These are phyloP conservation scores for Pogonomyrmex barbatus DNA, from an alignment of 1,140 invertebrate species.

Conservation along the genomic window DNA sequence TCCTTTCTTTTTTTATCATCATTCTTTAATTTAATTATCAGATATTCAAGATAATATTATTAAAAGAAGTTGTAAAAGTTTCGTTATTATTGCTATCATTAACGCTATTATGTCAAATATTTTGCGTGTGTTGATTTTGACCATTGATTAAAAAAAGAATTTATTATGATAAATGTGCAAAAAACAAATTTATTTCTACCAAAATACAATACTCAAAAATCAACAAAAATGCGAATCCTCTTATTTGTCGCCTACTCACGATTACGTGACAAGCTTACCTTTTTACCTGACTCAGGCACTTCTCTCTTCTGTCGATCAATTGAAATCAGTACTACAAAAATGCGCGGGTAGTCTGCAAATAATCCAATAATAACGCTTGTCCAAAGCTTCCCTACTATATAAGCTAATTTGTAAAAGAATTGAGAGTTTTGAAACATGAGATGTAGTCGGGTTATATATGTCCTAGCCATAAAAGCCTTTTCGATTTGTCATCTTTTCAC, in stretches of 20 bases:
- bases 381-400: slow-evolving; percentile 70
- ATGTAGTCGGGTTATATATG: slow-evolving; percentile 33
- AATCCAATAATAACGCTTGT: slow-evolving; percentile 69
- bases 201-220: background rate
- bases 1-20: background rate
- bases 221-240: slow-evolving; percentile 21
- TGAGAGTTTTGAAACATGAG: slow-evolving; percentile 84
- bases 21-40: background rate
- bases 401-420: slow-evolving; percentile 83
- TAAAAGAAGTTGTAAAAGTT: background rate
- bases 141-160: background rate
- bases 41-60: background rate
- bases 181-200: background rate
- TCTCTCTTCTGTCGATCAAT: slow-evolving; percentile 53
- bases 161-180: background rate
- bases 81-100: background rate
- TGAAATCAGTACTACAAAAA: slow-evolving; percentile 54
- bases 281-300: slow-evolving; percentile 1
- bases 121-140: background rate
- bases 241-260: slow-evolving; percentile 16
- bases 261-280: background rate
- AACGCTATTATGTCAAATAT: background rate
- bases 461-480: slow-evolving; percentile 46
- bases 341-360: slow-evolving; percentile 60
- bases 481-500: slow-evolving; percentile 80